phyloP scores from a whole-genome alignment of 1,140 invertebrate genomes.

The Probaryconus sp. region DNA sequence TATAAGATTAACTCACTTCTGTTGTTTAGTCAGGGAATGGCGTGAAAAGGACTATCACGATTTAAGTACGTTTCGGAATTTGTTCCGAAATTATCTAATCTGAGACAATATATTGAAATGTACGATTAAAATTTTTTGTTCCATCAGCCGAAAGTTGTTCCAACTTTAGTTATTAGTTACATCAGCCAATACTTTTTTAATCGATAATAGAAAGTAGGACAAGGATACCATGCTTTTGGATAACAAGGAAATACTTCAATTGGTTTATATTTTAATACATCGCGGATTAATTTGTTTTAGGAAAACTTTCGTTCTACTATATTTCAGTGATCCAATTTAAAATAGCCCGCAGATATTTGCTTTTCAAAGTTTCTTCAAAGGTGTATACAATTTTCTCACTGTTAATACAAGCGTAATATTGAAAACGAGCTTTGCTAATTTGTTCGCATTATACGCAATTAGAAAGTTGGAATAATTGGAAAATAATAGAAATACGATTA shows the following conservation, averaged over 20 bases:
- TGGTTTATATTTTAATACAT: slow-evolving; percentile 17
- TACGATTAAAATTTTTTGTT: no score
- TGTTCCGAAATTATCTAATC: no score
- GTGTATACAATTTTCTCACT: slow-evolving; percentile 2
- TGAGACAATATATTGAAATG: neutral
- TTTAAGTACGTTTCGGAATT: no score
- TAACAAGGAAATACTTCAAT: slow-evolving; percentile 8
- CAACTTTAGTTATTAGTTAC: no score
- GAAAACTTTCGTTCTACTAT: slow-evolving; percentile 7
- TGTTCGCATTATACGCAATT: no score
- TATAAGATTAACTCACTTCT: slow-evolving; percentile 3
- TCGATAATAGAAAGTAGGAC: slow-evolving; percentile 16
- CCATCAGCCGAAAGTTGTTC: no score
- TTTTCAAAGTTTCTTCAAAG: slow-evolving; percentile 3
- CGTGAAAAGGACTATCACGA: no score
- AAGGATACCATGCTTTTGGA: slow-evolving; percentile 1
- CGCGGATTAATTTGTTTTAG: slow-evolving; percentile 2
- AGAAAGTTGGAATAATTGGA: no score
- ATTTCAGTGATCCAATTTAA: slow-evolving; percentile 4
- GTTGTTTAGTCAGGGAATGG: no score
- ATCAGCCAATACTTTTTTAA: slow-evolving; percentile 6
- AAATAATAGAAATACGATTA: no score
- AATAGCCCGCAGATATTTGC: neutral
- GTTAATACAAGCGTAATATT: no score
- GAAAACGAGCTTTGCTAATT: no score